Percentiles rank a stretch among this genome's conserved stretches.
These are phyloP conservation scores for Synanthedon formicaeformis DNA, from an alignment of 2,888 invertebrate species.

Conservation along the genomic window DNA sequence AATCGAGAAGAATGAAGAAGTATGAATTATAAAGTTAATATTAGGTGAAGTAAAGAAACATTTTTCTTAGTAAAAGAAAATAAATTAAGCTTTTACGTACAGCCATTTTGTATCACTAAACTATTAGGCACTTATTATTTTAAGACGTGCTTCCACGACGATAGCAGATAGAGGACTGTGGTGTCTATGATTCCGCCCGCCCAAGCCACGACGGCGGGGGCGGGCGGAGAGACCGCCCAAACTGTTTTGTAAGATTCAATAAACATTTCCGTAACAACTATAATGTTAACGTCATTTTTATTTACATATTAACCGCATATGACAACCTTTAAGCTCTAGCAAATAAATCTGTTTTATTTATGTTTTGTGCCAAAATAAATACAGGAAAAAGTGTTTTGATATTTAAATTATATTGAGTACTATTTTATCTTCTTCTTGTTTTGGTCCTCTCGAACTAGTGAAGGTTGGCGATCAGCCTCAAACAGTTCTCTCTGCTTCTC, in stretches of 20 bases:
- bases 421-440: no score
- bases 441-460: no score
- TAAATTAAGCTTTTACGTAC: slow-evolving; percentile 32
- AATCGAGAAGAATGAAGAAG: background rate
- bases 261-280: slow-evolving; percentile 13
- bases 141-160: slow-evolving; percentile 42
- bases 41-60: background rate
- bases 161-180: slow-evolving; percentile 48
- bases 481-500: no score
- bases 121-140: slow-evolving; percentile 24
- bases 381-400: no score
- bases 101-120: slow-evolving; percentile 47
- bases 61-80: background rate
- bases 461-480: no score
- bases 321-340: background rate
- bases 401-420: no score
- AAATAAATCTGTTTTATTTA: background rate
- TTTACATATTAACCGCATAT: slow-evolving; percentile 21
- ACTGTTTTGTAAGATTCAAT: slow-evolving; percentile 13
- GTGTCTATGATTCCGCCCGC: slow-evolving; percentile 39
- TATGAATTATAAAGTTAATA: background rate
- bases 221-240: slow-evolving; percentile 35
- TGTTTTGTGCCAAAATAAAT: no score
- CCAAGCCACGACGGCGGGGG: slow-evolving; percentile 31
- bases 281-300: slow-evolving; percentile 24